phyloP scores from a whole-genome alignment of 2,113 vertebrate species.

The Neodontobutis hainanensis region DNA sequence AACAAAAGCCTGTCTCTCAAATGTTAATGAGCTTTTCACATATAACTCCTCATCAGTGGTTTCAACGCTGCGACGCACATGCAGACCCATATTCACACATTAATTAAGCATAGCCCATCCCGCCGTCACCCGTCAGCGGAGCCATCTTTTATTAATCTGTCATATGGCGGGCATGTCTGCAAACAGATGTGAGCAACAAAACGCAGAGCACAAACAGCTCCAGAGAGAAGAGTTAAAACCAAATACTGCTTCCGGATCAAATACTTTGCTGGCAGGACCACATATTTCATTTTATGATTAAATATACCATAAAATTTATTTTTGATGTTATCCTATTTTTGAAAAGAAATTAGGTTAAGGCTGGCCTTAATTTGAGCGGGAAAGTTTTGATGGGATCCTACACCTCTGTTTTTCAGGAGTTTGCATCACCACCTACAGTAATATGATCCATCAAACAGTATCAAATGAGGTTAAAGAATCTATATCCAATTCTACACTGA shows the following conservation, averaged over 20 bases:
- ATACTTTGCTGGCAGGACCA: no score
- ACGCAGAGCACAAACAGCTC: slow-evolving; percentile 16
- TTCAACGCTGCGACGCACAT: slow-evolving; percentile 18
- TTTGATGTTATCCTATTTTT: no score
- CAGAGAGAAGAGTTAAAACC: slow-evolving; percentile 9
- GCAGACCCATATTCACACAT: slow-evolving; percentile 39
- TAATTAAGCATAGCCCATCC: slow-evolving; percentile 63
- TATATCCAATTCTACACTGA: no score
- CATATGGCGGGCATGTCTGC: slow-evolving; percentile 53
- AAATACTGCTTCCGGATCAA: background rate
- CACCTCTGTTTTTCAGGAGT: no score
- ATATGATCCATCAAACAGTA: no score
- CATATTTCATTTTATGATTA: no score
- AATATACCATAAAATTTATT: no score
- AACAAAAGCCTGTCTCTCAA: slow-evolving; percentile 9
- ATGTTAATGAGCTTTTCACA: slow-evolving; percentile 37
- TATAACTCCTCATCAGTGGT: slow-evolving; percentile 27
- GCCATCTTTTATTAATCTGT: slow-evolving; percentile 66
- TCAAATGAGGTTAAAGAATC: no score
- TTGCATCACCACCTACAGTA: no score
- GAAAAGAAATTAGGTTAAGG: no score
- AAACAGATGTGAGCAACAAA: slow-evolving; percentile 49
- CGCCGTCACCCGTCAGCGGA: slow-evolving; percentile 38
- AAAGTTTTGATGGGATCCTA: no score
- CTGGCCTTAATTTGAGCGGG: no score